These are phyloP conservation scores for Zingel zingel DNA, from an alignment of 2,113 vertebrate genomes.

Conservation along the genomic window DNA sequence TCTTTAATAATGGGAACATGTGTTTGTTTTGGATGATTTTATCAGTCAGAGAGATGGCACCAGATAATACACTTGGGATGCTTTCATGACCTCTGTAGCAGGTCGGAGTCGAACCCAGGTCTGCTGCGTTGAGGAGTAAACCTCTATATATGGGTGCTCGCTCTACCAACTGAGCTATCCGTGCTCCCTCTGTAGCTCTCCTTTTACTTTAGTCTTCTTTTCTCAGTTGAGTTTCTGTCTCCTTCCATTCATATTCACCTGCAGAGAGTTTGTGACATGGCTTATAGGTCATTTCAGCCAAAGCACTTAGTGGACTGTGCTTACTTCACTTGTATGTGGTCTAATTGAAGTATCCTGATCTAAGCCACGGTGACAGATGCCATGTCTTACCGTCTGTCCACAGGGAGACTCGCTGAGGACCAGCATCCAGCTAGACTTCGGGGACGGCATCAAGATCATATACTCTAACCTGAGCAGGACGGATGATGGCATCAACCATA, in stretches of 20 bases:
- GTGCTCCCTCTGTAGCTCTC: neutral
- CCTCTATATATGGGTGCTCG: too few relatives aligned
- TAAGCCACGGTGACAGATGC: conserved; percentile 74
- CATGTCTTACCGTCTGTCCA: conserved; percentile 52
- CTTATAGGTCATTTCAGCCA: conserved; percentile 44
- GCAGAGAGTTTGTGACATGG: conserved; percentile 63
- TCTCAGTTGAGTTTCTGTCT: conserved; percentile 63
- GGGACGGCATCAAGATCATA: conserved; percentile 93
- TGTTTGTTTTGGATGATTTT: conserved; percentile 25
- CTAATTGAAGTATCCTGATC: conserved; percentile 54
- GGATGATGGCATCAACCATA: conserved; percentile 91
- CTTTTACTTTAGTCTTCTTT: conserved; percentile 40
- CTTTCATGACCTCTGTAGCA: conserved; percentile 12
- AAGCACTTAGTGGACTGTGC: conserved; percentile 57
- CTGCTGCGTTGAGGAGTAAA: too few relatives aligned
- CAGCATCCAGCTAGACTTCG: conserved; percentile 95
- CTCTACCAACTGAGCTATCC: too few relatives aligned
- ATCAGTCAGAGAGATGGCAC: neutral
- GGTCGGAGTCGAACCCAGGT: too few relatives aligned
- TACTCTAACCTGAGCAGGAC: conserved; percentile 95
- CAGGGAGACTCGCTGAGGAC: conserved; percentile 93
- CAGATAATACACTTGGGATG: conserved; percentile 15
- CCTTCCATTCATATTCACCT: conserved; percentile 38
- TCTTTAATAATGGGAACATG: neutral
- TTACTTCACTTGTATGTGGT: conserved; percentile 41